Percentiles rank a stretch among this genome's conserved stretches.
Conservation (phyloP, 2,113 vertebrate genomes). For the Naja naja region DNA sequence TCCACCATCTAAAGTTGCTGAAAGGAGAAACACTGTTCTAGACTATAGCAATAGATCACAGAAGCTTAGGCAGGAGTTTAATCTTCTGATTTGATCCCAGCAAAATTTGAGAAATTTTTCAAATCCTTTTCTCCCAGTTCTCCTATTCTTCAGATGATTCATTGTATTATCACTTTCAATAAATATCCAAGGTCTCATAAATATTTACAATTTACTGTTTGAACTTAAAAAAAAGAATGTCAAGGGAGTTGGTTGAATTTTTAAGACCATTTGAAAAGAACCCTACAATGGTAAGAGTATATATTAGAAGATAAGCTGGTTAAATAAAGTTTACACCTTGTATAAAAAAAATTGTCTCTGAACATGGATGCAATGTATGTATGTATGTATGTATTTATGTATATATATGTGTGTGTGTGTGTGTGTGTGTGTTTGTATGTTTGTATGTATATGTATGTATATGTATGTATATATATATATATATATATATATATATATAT, state of each 20-base stretch:
- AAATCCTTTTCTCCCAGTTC: conserved; percentile 70
- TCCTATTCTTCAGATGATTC: conserved; percentile 72
- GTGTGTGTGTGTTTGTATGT: too few species aligned
- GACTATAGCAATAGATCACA: conserved; percentile 65
- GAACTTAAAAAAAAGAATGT: conserved; percentile 69
- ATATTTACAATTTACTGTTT: conserved; percentile 83
- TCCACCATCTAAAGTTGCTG: conserved; percentile 43
- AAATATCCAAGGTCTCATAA: conserved; percentile 85
- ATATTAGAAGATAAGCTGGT: conserved; percentile 70
- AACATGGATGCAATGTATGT: conserved; percentile 74
- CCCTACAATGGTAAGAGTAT: conserved; percentile 62
- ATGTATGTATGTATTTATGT: too few species aligned
- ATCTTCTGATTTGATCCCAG: conserved; percentile 74
- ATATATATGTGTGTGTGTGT: too few species aligned
- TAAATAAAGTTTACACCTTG: conserved; percentile 70
- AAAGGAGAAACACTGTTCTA: conserved; percentile 53
- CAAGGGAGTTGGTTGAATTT: conserved; percentile 69
- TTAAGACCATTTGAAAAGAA: conserved; percentile 69
- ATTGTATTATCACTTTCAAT: conserved; percentile 78
- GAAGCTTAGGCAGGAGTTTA: conserved; percentile 65
- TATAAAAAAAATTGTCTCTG: conserved; percentile 69
- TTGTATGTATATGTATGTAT: too few species aligned
- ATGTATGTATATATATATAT: too few species aligned
- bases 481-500: too few species aligned
- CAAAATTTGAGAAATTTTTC: conserved; percentile 71